Conservation (phyloP, 2,113 vertebrate species). For the Stictonetta naevosa region DNA sequence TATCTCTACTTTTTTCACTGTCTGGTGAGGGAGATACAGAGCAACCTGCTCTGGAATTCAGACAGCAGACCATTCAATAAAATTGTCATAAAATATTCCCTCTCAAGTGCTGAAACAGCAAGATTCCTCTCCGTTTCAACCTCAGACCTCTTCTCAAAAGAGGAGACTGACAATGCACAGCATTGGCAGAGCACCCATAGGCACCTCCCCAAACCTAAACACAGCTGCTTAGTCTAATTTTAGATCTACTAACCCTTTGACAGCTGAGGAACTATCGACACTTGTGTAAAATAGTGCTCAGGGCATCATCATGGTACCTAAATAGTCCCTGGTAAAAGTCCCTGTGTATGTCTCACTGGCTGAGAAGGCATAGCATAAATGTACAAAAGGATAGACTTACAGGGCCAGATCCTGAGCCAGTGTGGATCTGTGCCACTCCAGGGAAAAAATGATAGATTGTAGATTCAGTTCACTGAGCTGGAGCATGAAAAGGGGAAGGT, state of each 20-base stretch:
- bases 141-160: neutral
- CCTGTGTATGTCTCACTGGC: rapidly evolving
- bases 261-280: neutral
- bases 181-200: neutral
- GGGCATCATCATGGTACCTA: neutral
- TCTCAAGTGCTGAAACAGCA: neutral
- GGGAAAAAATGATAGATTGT: neutral
- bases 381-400: neutral
- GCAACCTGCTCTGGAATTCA: neutral
- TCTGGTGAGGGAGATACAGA: neutral
- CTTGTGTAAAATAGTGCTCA: neutral
- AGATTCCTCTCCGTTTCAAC: neutral
- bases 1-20: neutral
- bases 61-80: neutral
- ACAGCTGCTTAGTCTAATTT: constrained; percentile 43
- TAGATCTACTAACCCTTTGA: constrained; percentile 33
- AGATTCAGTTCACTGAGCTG: neutral
- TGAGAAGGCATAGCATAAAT: neutral
- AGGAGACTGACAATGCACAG: neutral
- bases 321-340: neutral
- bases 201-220: constrained; percentile 5
- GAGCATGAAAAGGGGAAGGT: neutral
- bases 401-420: neutral
- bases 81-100: neutral
- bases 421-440: neutral